Conservation (phyloP, 2,797 vertebrate species). For the Pseudotriccus pelzelni region DNA sequence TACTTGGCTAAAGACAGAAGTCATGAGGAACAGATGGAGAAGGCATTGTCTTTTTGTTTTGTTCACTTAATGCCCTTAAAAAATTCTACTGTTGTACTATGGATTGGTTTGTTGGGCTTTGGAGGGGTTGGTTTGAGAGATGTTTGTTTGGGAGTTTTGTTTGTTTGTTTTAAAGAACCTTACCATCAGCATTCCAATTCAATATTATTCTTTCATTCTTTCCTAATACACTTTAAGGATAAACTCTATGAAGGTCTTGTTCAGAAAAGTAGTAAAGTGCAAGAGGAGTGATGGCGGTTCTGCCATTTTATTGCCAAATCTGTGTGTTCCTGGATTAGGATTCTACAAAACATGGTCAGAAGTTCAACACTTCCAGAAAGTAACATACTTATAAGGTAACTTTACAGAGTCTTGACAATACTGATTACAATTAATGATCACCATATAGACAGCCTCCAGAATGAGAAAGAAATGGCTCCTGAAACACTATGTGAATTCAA, state of each 20-base stretch:
- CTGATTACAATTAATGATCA: not conserved
- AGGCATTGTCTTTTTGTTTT: not conserved
- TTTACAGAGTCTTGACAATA: not conserved
- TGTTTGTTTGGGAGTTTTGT: not conserved
- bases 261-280: not conserved
- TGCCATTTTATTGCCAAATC: not conserved
- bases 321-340: not conserved
- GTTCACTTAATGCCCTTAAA: not conserved
- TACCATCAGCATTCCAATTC: not conserved
- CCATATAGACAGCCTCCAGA: not conserved
- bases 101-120: not conserved
- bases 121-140: not conserved
- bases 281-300: not conserved
- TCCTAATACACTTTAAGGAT: not conserved
- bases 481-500: not conserved
- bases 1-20: not conserved
- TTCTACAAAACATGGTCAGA: not conserved
- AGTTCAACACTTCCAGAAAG: not conserved
- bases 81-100: not conserved
- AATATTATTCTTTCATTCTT: not conserved
- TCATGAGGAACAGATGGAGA: not conserved
- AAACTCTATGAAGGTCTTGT: not conserved
- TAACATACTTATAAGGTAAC: not conserved
- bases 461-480: not conserved
- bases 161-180: not conserved